A percentile compares a stretch with the other conserved stretches of the same genome.
phyloP scores from a whole-genome alignment of 2,888 invertebrate species.

The Drosophila colorata region DNA sequence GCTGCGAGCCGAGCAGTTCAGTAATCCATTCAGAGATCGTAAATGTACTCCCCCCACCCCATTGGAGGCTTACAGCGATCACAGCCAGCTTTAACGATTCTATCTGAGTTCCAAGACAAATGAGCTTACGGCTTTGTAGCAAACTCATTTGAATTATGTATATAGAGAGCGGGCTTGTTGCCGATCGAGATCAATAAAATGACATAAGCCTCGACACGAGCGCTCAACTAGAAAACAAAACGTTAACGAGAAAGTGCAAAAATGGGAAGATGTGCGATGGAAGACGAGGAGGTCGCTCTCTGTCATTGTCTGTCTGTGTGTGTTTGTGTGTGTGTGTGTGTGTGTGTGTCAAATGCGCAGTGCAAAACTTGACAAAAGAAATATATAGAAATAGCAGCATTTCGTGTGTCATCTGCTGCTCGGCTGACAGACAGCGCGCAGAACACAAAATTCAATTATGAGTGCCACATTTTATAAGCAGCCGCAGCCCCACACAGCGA shows the following conservation, averaged over 20 bases:
- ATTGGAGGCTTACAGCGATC: constrained; percentile 32
- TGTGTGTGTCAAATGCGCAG: constrained; percentile 64
- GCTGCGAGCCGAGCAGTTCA: neutral
- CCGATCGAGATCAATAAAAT: constrained; percentile 73
- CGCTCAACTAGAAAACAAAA: constrained; percentile 42
- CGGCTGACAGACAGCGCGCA: constrained; percentile 25
- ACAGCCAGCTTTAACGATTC: constrained; percentile 27
- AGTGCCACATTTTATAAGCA: constrained; percentile 46
- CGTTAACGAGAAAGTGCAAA: constrained; percentile 38
- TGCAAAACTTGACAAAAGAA: constrained; percentile 58
- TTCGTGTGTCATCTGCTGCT: constrained; percentile 44
- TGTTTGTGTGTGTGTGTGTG: constrained; percentile 26
- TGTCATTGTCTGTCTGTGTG: constrained; percentile 16
- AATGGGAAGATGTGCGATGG: constrained; percentile 26
- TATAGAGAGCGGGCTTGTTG: constrained; percentile 46
- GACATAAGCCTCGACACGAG: constrained; percentile 71
- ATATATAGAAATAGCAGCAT: constrained; percentile 24
- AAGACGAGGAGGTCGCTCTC: constrained; percentile 6
- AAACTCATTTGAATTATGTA: constrained; percentile 33
- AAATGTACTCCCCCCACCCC: constrained; percentile 38
- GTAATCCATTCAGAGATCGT: constrained; percentile 25
- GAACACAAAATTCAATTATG: constrained; percentile 66
- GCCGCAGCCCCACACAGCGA: constrained; percentile 14
- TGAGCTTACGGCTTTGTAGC: constrained; percentile 55
- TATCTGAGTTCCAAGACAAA: constrained; percentile 64